These are phyloP conservation scores for Polypedilum vanderplanki DNA, from an alignment of 1,140 invertebrate species.

Conservation along the genomic window DNA sequence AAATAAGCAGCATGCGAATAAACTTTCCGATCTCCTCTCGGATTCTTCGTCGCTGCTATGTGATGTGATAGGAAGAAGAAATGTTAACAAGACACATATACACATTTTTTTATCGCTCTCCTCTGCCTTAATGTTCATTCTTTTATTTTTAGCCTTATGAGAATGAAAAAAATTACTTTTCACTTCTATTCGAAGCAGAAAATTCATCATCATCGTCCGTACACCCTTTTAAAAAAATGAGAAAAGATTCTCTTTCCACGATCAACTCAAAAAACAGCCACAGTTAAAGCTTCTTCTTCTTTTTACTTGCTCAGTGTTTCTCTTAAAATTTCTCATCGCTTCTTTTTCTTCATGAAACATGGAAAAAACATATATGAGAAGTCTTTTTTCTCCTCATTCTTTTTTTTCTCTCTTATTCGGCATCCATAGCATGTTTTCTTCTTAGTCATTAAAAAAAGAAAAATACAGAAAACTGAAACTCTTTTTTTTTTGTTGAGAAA, in stretches of 20 bases:
- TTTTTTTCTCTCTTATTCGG: neutral
- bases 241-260: neutral
- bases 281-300: neutral
- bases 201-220: conserved; percentile 24
- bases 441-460: neutral
- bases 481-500: neutral
- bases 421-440: conserved; percentile 5
- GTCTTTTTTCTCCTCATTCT: neutral
- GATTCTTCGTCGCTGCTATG: neutral
- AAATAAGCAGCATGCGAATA: neutral
- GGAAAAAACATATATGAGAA: neutral
- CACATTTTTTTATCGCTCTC: too few relatives aligned
- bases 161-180: neutral
- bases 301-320: too few relatives aligned
- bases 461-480: conserved; percentile 27
- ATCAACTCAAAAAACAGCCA: neutral
- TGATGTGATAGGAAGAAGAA: conserved; percentile 17
- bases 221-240: neutral
- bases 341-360: neutral
- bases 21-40: neutral
- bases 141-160: conserved; percentile 29
- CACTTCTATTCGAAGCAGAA: neutral
- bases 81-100: conserved; percentile 22
- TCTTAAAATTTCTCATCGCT: neutral
- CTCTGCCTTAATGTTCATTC: neutral